Conservation (phyloP, 1,140 invertebrate genomes). For the Campoletis sonorensis region DNA sequence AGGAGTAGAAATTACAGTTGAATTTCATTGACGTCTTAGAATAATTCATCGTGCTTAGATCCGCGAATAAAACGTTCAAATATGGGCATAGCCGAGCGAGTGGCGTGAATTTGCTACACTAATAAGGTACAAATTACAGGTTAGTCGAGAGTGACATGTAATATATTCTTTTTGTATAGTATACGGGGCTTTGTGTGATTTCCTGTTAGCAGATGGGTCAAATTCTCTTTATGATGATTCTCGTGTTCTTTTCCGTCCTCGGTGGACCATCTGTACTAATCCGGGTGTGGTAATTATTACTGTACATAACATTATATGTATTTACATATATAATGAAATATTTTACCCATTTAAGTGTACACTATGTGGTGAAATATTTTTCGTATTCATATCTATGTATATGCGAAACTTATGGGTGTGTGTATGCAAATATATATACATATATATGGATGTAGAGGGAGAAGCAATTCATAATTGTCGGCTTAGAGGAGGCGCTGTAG, state of each 20-base stretch:
- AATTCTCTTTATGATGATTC: constrained; percentile 10
- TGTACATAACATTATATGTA: constrained; percentile 21
- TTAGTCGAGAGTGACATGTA: constrained; percentile 29
- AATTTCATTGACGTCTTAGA: no score
- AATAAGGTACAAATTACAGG: constrained; percentile 52
- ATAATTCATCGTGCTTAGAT: neutral
- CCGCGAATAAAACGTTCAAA: neutral
- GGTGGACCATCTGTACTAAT: constrained; percentile 40
- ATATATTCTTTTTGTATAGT: constrained; percentile 42
- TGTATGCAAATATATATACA: neutral
- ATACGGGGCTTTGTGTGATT: neutral
- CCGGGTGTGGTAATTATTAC: constrained; percentile 46
- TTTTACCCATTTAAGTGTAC: neutral
- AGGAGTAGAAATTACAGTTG: no score
- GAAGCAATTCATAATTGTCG: constrained; percentile 51
- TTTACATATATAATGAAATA: constrained; percentile 18
- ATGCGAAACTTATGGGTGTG: no score
- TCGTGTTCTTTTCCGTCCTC: constrained; percentile 14
- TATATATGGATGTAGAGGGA: neutral
- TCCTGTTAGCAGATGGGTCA: constrained; percentile 27
- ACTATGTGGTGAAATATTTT: neutral
- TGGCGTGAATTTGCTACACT: constrained; percentile 48
- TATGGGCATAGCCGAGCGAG: neutral
- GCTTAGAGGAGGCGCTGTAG: constrained; percentile 36
- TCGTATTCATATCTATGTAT: neutral